Percentiles rank a stretch among this genome's conserved stretches.
Evolutionary conservation across 2,797 vertebrate genomes (phyloP).

Genomic region (Cryptoblepharus egeriae): DNA sequence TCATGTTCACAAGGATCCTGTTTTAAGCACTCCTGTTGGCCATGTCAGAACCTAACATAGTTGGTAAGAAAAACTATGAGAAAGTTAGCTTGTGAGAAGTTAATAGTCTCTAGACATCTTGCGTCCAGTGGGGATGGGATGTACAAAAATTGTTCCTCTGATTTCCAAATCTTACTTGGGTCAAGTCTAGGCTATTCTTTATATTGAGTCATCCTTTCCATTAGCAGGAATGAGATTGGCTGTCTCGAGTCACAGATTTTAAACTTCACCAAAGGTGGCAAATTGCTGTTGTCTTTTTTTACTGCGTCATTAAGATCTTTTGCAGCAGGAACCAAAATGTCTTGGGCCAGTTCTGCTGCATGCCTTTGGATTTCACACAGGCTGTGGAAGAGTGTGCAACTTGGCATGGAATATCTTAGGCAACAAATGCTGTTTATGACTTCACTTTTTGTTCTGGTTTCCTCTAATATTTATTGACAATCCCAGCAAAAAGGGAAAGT

Average conservation of each 20-base stretch:
- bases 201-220: neutral
- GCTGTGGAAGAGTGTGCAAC: neutral
- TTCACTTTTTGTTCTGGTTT: conserved; percentile 18
- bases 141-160: neutral
- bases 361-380: neutral
- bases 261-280: neutral
- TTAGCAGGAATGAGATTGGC: neutral
- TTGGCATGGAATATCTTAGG: conserved; percentile 6
- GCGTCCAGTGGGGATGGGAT: neutral
- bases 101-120: neutral
- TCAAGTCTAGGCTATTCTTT: neutral
- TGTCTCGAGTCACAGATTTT: neutral
- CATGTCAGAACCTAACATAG: neutral
- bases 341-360: neutral
- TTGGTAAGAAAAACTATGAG: too few relatives aligned
- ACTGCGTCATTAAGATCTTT: neutral
- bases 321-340: neutral
- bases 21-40: neutral
- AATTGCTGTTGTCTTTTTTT: neutral
- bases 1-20: neutral
- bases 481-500: conserved; percentile 3
- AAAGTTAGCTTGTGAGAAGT: neutral
- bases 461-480: neutral
- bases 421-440: conserved; percentile 12
- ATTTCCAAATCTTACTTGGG: too few relatives aligned